phyloP scores from a whole-genome alignment of 2,888 invertebrate genomes.

The Andricus curvator region DNA sequence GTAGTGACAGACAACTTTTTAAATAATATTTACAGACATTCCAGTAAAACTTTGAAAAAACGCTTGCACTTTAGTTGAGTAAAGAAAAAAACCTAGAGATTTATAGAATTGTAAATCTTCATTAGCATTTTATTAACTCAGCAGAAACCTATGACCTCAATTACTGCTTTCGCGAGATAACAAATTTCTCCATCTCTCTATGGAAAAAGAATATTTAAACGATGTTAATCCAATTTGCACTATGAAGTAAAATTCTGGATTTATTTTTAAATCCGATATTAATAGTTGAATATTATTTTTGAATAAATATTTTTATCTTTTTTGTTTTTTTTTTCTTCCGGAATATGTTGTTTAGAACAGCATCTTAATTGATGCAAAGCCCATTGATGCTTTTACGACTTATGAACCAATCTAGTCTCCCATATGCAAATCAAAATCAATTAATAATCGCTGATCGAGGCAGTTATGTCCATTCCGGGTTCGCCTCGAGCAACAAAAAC shows the following conservation, averaged over 20 bases:
- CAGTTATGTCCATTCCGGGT: not conserved
- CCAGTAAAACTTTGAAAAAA: not conserved
- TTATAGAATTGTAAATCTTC: not conserved
- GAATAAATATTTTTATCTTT: not conserved
- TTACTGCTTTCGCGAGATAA: slow-evolving; percentile 25
- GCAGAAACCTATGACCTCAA: slow-evolving; percentile 30
- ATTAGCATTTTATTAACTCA: slow-evolving; percentile 9
- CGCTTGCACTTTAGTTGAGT: too few relatives aligned
- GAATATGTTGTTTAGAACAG: not conserved
- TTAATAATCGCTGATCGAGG: not conserved
- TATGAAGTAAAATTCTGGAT: too few relatives aligned
- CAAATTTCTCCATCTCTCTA: slow-evolving; percentile 5
- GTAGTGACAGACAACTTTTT: not conserved
- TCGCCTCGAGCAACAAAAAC: not conserved
- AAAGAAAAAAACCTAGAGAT: too few relatives aligned
- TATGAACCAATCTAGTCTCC: not conserved
- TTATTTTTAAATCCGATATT: too few relatives aligned
- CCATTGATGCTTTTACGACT: not conserved
- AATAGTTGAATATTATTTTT: too few relatives aligned
- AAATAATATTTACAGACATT: not conserved
- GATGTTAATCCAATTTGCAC: not conserved
- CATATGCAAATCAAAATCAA: not conserved
- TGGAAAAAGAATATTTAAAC: not conserved
- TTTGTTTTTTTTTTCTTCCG: not conserved
- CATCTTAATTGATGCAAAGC: not conserved